Evolutionary conservation across 2,113 vertebrate species (phyloP).

Genomic region (Hippocampus guttulatus): DNA sequence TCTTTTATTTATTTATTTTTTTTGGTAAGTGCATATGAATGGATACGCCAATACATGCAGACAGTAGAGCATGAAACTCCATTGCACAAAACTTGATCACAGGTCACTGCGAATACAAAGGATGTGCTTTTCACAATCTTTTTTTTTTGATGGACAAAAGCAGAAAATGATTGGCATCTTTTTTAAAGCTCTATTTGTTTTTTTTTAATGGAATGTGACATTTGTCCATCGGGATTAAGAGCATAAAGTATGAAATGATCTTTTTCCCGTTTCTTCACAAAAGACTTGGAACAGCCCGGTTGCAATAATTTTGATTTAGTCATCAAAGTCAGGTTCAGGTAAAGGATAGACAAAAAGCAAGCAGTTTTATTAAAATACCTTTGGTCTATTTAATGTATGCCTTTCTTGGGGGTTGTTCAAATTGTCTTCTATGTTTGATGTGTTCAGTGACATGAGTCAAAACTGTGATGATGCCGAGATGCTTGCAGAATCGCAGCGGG

Average conservation of each 20-base stretch:
- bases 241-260: background rate
- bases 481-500: conserved; percentile 38
- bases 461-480: conserved; percentile 20
- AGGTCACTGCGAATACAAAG: background rate
- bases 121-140: no score
- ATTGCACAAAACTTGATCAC: background rate
- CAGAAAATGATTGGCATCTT: no score
- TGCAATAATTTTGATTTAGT: background rate
- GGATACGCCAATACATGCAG: accelerated
- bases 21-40: background rate
- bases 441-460: conserved; percentile 10
- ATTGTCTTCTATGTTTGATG: conserved; percentile 1
- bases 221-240: no score
- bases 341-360: background rate
- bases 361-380: background rate
- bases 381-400: background rate
- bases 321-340: background rate
- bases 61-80: background rate
- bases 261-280: background rate
- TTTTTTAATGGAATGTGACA: no score
- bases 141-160: no score
- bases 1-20: background rate
- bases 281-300: background rate
- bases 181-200: no score
- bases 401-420: background rate